Conservation (phyloP, 2,888 invertebrate species). For the Acleris holmiana region DNA sequence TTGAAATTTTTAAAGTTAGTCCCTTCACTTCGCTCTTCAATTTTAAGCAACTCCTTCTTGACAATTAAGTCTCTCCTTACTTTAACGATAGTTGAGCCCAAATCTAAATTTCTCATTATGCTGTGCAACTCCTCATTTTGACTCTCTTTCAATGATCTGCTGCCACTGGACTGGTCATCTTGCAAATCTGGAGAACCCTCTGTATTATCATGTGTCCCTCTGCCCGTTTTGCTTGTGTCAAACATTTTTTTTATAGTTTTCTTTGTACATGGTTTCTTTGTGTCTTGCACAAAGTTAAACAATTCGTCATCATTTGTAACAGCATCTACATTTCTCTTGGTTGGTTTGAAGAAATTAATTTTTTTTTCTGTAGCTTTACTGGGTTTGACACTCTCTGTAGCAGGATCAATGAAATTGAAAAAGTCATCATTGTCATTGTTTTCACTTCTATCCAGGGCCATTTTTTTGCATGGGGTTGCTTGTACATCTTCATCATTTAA, state of each 20-base stretch:
- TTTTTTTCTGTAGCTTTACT: constrained; percentile 56
- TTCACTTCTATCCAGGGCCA: constrained; percentile 48
- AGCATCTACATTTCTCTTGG: constrained; percentile 57
- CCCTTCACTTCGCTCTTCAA: constrained; percentile 46
- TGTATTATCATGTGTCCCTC: constrained; percentile 4
- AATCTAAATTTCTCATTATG: constrained; percentile 64
- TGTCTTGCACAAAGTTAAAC: constrained; percentile 71
- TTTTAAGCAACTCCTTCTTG: constrained; percentile 63
- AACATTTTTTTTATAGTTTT: constrained; percentile 32
- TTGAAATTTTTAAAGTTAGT: constrained; percentile 78
- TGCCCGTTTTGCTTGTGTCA: constrained; percentile 13
- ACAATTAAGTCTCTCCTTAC: constrained; percentile 66
- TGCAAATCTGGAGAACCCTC: neutral
- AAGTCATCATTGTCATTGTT: constrained; percentile 56
- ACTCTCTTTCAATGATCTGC: constrained; percentile 7
- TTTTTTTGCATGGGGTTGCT: constrained; percentile 61
- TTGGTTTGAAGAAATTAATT: constrained; percentile 36
- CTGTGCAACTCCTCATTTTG: constrained; percentile 59
- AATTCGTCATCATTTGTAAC: constrained; percentile 62
- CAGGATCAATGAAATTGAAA: constrained; percentile 66
- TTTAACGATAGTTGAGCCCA: constrained; percentile 66
- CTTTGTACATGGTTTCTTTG: constrained; percentile 39
- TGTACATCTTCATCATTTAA: constrained; percentile 49
- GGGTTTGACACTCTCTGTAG: constrained; percentile 53
- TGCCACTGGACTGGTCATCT: neutral